A percentile compares a stretch with the other conserved stretches of the same genome.
phyloP scores from a whole-genome alignment of 2,888 invertebrate species.

The Proisotoma minuta region DNA sequence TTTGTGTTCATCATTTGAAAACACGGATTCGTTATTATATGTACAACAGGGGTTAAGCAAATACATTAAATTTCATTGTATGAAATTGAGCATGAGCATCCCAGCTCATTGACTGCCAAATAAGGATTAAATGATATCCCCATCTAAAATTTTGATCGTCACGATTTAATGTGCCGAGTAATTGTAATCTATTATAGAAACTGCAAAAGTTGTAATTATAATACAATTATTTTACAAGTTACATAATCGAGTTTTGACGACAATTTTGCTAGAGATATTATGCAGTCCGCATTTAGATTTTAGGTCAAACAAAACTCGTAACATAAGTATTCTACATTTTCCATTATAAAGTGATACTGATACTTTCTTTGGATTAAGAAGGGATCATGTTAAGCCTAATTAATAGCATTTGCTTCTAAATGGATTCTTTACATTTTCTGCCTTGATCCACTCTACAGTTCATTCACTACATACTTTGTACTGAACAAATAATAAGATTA shows the following conservation, averaged over 20 bases:
- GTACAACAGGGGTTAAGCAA: too few species aligned
- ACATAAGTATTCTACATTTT: too few species aligned
- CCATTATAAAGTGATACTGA: too few species aligned
- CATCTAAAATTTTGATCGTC: conserved; percentile 16
- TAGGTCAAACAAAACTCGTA: too few species aligned
- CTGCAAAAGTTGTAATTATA: too few species aligned
- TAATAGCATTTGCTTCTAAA: conserved; percentile 2
- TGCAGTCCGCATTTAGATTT: too few species aligned
- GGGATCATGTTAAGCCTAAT: conserved; percentile 12
- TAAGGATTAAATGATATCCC: conserved; percentile 16
- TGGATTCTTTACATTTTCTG: neutral
- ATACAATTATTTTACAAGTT: too few species aligned
- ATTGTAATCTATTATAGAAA: too few species aligned
- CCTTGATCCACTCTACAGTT: neutral
- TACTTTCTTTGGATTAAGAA: neutral
- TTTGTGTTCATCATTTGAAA: too few species aligned
- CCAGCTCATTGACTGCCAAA: conserved; percentile 18
- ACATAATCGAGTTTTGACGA: too few species aligned
- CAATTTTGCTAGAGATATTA: too few species aligned
- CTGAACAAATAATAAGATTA: neutral
- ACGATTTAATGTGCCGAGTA: conserved; percentile 7
- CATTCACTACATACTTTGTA: neutral
- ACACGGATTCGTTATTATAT: too few species aligned
- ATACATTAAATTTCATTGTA: neutral
- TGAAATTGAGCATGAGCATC: neutral